Percentiles rank a stretch among this genome's conserved stretches.
phyloP scores from a whole-genome alignment of 2,797 vertebrate genomes.

The Epinephelus malabaricus region DNA sequence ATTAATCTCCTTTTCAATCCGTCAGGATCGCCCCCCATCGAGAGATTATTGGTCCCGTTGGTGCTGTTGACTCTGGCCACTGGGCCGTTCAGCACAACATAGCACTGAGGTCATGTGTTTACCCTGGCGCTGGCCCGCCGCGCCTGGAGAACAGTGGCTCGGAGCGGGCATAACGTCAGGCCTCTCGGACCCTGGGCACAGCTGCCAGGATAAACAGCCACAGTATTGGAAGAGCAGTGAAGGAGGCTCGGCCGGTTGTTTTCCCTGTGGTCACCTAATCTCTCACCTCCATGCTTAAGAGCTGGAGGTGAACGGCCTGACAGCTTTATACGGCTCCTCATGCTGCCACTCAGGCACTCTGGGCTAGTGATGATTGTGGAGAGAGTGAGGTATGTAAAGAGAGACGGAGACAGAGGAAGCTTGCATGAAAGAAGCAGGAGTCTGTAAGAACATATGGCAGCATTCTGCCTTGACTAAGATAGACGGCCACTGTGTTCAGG shows the following conservation, averaged over 20 bases:
- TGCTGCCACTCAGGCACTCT: conserved; percentile 63
- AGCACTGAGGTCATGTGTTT: conserved; percentile 86
- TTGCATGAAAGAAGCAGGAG: conserved; percentile 29
- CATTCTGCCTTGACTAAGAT: conserved; percentile 66
- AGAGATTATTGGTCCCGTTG: conserved; percentile 67
- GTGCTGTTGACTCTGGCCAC: conserved; percentile 76
- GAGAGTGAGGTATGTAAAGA: conserved; percentile 47
- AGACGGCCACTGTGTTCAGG: conserved; percentile 69
- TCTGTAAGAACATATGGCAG: conserved; percentile 66
- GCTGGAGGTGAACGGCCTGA: conserved; percentile 56
- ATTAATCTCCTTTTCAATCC: conserved; percentile 32
- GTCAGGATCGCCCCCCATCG: conserved; percentile 56
- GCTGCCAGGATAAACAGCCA: conserved; percentile 85
- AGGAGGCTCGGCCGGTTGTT: conserved; percentile 63
- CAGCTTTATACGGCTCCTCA: conserved; percentile 71
- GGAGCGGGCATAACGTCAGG: conserved; percentile 80
- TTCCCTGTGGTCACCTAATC: conserved; percentile 60
- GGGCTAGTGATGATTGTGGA: conserved; percentile 51
- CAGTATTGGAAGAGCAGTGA: conserved; percentile 63
- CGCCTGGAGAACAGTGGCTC: conserved; percentile 77
- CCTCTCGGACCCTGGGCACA: conserved; percentile 54
- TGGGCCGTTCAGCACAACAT: conserved; percentile 50
- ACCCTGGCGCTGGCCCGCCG: conserved; percentile 77
- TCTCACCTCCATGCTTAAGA: conserved; percentile 67
- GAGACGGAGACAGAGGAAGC: conserved; percentile 18